Conservation (phyloP, 2,888 invertebrate species). For the Idaea straminata region DNA sequence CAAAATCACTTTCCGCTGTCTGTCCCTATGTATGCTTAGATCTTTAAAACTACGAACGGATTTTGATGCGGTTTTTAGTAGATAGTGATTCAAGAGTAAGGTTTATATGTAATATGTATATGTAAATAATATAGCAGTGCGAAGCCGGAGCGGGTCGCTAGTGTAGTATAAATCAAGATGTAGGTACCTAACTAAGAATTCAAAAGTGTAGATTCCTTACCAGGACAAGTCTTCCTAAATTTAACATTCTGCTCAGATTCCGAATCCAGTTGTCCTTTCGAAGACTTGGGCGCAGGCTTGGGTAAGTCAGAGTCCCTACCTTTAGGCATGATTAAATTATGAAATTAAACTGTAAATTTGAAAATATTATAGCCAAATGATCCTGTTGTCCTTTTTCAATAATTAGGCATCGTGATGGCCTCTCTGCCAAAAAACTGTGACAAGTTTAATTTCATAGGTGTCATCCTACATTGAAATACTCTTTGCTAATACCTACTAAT, state of each 20-base stretch:
- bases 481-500: neutral
- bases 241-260: constrained; percentile 49
- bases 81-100: too few relatives aligned
- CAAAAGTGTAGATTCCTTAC: constrained; percentile 21
- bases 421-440: neutral
- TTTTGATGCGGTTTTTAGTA: too few relatives aligned
- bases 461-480: neutral
- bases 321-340: constrained; percentile 37
- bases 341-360: constrained; percentile 29
- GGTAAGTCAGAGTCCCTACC: constrained; percentile 16
- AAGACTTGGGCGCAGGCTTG: constrained; percentile 28
- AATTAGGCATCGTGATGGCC: neutral
- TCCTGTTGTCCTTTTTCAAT: neutral
- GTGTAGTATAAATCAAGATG: too few relatives aligned
- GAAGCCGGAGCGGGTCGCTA: too few relatives aligned
- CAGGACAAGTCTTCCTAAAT: constrained; percentile 34
- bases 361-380: constrained; percentile 3
- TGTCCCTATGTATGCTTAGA: too few relatives aligned
- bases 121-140: too few relatives aligned
- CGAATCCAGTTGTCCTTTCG: constrained; percentile 34
- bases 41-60: too few relatives aligned
- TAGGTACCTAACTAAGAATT: too few relatives aligned
- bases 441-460: neutral
- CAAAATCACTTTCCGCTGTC: too few relatives aligned
- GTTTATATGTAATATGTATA: too few relatives aligned